A percentile compares a stretch with the other conserved stretches of the same genome.
Evolutionary conservation across 2,888 invertebrate genomes (phyloP).

Genomic region (Metellina segmentata): DNA sequence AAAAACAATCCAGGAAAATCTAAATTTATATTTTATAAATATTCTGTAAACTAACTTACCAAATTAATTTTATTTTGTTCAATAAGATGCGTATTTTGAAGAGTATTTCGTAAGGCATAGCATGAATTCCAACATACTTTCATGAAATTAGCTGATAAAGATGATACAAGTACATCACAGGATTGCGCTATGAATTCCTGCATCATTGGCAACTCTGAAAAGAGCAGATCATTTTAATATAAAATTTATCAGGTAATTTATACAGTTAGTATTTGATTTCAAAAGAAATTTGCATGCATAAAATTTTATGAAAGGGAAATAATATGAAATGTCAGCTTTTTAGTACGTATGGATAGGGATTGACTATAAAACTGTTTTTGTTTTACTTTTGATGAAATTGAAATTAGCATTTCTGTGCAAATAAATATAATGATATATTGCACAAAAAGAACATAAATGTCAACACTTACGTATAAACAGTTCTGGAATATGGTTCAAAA

Average conservation of each 20-base stretch:
- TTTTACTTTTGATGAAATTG: too few relatives aligned
- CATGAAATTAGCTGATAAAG: slow-evolving; percentile 85
- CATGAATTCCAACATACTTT: slow-evolving; percentile 94
- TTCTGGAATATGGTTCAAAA: slow-evolving; percentile 85
- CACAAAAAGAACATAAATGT: too few relatives aligned
- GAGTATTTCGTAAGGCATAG: slow-evolving; percentile 90
- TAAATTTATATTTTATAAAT: neutral
- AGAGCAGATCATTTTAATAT: neutral
- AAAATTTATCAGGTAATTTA: neutral
- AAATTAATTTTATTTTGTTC: slow-evolving; percentile 83
- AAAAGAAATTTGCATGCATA: too few relatives aligned
- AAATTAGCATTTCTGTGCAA: too few relatives aligned
- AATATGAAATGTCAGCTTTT: too few relatives aligned
- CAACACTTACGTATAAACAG: slow-evolving; percentile 62
- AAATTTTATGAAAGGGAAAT: too few relatives aligned
- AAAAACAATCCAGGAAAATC: neutral
- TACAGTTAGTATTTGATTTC: too few relatives aligned
- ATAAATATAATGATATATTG: too few relatives aligned
- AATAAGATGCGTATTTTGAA: slow-evolving; percentile 83
- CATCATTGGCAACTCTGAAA: slow-evolving; percentile 83
- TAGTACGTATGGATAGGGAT: too few relatives aligned
- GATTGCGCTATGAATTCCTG: slow-evolving; percentile 81
- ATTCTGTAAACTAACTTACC: slow-evolving; percentile 80
- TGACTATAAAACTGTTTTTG: too few relatives aligned
- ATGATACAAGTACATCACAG: slow-evolving; percentile 86